A percentile compares a stretch with the other conserved stretches of the same genome.
These are phyloP conservation scores for Cartodere bifasciata DNA, from an alignment of 2,888 invertebrate genomes.

Conservation along the genomic window DNA sequence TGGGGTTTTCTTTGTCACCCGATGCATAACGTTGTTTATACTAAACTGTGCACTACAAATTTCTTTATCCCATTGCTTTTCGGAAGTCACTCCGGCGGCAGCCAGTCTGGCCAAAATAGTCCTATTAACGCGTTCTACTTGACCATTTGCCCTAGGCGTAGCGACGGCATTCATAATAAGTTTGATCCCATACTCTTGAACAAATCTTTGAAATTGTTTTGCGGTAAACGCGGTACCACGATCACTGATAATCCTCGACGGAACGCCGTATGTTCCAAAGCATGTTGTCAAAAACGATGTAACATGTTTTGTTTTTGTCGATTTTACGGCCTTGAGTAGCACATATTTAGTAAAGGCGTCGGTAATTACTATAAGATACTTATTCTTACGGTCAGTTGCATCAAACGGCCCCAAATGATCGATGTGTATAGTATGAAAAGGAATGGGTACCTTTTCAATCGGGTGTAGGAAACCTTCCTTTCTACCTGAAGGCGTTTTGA, in stretches of 20 bases:
- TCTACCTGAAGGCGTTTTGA: slow-evolving; percentile 20
- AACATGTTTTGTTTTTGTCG: slow-evolving; percentile 15
- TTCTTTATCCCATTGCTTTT: slow-evolving; percentile 26
- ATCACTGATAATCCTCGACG: slow-evolving; percentile 27
- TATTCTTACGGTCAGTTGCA: slow-evolving; percentile 23
- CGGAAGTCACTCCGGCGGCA: slow-evolving; percentile 21
- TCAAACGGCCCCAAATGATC: slow-evolving; percentile 33
- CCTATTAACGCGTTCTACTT: slow-evolving; percentile 24
- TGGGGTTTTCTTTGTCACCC: slow-evolving; percentile 5
- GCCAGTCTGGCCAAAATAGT: slow-evolving; percentile 22
- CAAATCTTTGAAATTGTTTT: slow-evolving; percentile 23
- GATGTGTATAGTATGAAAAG: slow-evolving; percentile 31
- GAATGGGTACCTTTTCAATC: slow-evolving; percentile 28
- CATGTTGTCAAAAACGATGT: slow-evolving; percentile 12
- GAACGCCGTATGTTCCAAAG: slow-evolving; percentile 17
- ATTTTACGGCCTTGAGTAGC: slow-evolving; percentile 5
- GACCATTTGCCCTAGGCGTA: slow-evolving; percentile 27
- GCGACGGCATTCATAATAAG: slow-evolving; percentile 23
- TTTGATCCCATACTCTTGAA: slow-evolving; percentile 20
- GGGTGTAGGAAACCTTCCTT: slow-evolving; percentile 28
- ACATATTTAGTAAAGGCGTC: slow-evolving; percentile 22
- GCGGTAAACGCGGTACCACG: slow-evolving; percentile 29
- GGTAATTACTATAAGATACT: slow-evolving; percentile 25
- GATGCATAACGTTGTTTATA: slow-evolving; percentile 20
- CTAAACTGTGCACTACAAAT: slow-evolving; percentile 23